Base-by-base conservation (phyloP, 2,113 vertebrate species). In the Rhynchomys soricoides region DNA sequence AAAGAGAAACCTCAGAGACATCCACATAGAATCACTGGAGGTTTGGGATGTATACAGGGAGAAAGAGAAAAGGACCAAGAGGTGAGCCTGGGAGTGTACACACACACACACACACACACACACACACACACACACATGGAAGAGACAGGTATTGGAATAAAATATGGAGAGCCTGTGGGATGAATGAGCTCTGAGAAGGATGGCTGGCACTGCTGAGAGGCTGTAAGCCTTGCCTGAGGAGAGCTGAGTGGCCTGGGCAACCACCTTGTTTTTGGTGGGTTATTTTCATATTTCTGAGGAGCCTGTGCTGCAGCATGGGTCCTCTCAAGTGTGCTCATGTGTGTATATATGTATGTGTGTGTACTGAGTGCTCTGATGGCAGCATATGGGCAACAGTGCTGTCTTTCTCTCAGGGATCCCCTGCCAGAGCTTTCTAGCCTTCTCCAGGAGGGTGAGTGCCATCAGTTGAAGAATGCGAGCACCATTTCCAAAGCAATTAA, bases 401-500 rank as follows among this genome's bases (percentile, higher is more conserved):
- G 50, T 86, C 92, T 89, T 89, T 73, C 86, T 93, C 55, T 0
- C 0, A 1, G 31, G 17, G 45, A 62, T 74, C 50, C 70, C 57
- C 88, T 95, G 89, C 96, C 96, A 96, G 93, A 45, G 29, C 70
- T 91, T 66, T 94, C 77, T 89, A 91, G 90, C 93, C 88, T 74
- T 91, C 94, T 95, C 91, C 74, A 87, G 86, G 96, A 95, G 78
- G 62, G 95, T 34, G 62, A 96, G 77, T 93, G 94, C 97, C 92
- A 87, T 83, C 45, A 93, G 37, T 79, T 96, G 93, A 96, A 94
- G 91, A 95, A 93, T 86, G 88, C 94, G 95, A 95, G 68, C 75
- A 95, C 89, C 90, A 17, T 75, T 97, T 97, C 97, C 96, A 98
- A 95, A 95, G 92, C 97, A 97, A 97, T 97, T 97, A 95, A 96